These are phyloP conservation scores for Australoheros scitulus DNA, from an alignment of 2,113 vertebrate species.

Conservation along the genomic window DNA sequence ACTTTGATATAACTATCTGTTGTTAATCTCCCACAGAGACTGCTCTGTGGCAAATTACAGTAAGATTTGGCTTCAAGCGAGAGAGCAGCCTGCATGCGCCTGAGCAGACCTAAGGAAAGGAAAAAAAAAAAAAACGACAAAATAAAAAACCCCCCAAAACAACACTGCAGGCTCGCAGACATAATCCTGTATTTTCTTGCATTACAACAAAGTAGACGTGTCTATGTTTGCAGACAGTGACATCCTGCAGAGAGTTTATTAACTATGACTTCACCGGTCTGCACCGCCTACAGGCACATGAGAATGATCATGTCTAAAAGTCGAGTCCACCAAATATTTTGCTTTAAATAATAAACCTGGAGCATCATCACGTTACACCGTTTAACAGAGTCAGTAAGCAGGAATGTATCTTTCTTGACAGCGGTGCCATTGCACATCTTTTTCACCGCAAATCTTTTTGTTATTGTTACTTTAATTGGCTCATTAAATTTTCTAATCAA, in stretches of 20 bases:
- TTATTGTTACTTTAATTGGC: conserved; percentile 22
- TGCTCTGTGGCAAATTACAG: conserved; percentile 12
- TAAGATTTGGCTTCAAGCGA: not conserved
- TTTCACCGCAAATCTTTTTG: not conserved
- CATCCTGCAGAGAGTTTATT: conserved; percentile 19
- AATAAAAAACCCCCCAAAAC: too few species aligned
- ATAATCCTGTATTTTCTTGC: not conserved
- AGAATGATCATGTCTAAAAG: not conserved
- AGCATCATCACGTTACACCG: not conserved
- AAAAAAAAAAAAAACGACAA: not conserved
- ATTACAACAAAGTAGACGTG: not conserved
- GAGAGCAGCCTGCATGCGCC: conserved; percentile 9
- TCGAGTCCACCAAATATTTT: not conserved
- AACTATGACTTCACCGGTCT: conserved; percentile 43
- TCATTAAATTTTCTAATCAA: conserved; percentile 42
- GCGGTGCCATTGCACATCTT: not conserved
- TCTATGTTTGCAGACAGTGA: conserved; percentile 26
- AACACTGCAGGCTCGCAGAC: not conserved
- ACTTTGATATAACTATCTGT: conserved; percentile 21
- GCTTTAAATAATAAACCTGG: not conserved
- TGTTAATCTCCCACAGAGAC: conserved; percentile 6
- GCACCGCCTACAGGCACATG: conserved; percentile 13
- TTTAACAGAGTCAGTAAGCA: not conserved
- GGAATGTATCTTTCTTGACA: not conserved
- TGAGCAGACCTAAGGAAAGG: conserved; percentile 14